Base-by-base conservation (phyloP, 2,797 vertebrate species). In the Lates japonicus region DNA sequence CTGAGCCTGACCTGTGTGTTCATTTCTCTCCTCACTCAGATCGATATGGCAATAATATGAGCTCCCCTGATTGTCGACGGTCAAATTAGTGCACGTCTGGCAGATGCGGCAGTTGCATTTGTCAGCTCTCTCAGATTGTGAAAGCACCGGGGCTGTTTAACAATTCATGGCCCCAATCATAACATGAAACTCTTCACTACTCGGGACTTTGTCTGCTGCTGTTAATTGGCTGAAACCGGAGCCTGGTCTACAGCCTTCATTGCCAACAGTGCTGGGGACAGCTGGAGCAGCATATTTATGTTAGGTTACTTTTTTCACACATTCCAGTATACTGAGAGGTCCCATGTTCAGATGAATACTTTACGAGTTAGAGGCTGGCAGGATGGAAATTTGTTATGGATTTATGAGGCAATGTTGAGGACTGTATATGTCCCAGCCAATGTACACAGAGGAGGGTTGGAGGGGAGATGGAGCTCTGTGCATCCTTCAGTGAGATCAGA, bases 21-120 rank as follows among this genome's bases (percentile, higher is more conserved):
- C 58, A 64, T 77, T 66, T 72, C 76, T 81, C 82, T 71, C 42
- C 58, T 60, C 17, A 1, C 80, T 70, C 52, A 7, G 88, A 92
- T 93, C 90, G 70, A 93, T 93, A 76, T 1, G 1, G 72, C 79
- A n/a, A 90, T 91, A 89, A 93, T 84, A 87, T 80, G 86, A 87
- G 80, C 87, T 83, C 71, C 77, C 70, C 70, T 82, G 85, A 92
- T 91, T 88, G 88, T n/a, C 66, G 72, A 82, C 2, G 41, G 57
- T 76, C 69, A 85, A 89, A 93, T 93, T 86, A 93, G 90, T 76
- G 81, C 41, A 72, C 2, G 82, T 88, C 89, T 86, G 63, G 76
- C 84, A 86, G 81, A 81, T 65, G 62, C 76, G 68, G 78, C 57
- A 51, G 70, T 82, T 87, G 83, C 81, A 81, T 89, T 90, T 87